Evolutionary conservation across 2,888 invertebrate species (phyloP), one percentile per base, ranked within the genome.

Genomic region (Acleris sparsana): DNA sequence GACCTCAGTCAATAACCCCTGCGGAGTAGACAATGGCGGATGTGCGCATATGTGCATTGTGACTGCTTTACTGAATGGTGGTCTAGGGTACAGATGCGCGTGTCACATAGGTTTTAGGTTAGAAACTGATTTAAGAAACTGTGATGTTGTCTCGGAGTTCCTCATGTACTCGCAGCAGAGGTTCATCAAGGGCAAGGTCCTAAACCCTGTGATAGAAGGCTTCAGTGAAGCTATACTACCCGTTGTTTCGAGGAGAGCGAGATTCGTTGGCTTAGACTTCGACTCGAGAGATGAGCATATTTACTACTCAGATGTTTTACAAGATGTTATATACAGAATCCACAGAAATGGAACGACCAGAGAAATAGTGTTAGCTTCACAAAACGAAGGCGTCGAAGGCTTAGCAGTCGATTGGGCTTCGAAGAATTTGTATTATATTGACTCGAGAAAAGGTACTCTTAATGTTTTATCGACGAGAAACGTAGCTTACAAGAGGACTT

Each of bases 311-410:
- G 99, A 99, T 83, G 99, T 99, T 0, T 93, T 99, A 20, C 97
- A 98, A 88, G 98, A 99, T 84, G 98, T 98, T 0, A 98, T 98
- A 71, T 97, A 98, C 84, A 91, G 96, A 22, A 96, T 97, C 0
- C 96, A 96, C 75, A 93, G 96, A 69, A 96, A 96, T 75, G 96
- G 96, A 53, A 95, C 96, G 0, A 94, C 96, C 0, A 94, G 96
- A 29, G 97, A 98, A 87, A 98, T 97, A 63, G 98, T 99, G 0
- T 85, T 99, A 46, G 98, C 99, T 1, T 98, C 98, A 1, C 98
- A 99, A 83, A 99, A 99, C 81, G 99, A 99, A 88, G 99, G 99
- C 0, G 98, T 99, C 0, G 99, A 99, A 90, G 98, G 99, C 0
- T 89, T 99, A 64, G 98, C 98, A 0, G 97, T 98, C 1, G 98